Evolutionary conservation across 1,140 invertebrate species (phyloP).

Genomic region (Centruroides sculpturatus): DNA sequence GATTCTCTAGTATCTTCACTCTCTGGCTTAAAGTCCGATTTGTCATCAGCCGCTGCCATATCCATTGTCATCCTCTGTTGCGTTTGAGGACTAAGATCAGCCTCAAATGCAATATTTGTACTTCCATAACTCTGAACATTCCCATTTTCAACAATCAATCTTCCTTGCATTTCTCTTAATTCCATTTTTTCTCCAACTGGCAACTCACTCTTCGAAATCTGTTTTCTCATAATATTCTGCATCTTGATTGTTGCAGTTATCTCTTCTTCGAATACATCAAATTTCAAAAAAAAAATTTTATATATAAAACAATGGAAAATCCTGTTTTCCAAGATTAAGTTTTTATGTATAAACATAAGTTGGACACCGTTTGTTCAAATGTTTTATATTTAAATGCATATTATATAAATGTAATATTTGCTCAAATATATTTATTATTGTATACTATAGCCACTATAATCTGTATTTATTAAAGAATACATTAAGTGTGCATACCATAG

Average conservation of each 20-base stretch:
- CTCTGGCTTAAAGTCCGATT: conserved; percentile 31
- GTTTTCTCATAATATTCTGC: conserved; percentile 20
- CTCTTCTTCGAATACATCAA: no score
- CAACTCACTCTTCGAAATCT: conserved; percentile 15
- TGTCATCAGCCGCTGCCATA: conserved; percentile 31
- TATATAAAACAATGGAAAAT: no score
- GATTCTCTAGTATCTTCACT: conserved; percentile 65
- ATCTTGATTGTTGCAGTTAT: conserved; percentile 6
- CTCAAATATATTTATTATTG: no score
- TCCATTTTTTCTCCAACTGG: conserved; percentile 34
- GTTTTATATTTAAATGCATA: no score
- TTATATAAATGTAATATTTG: no score
- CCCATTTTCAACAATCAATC: conserved; percentile 49
- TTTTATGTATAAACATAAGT: no score
- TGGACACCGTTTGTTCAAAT: no score
- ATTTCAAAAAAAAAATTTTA: no score
- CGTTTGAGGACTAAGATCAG: conserved; percentile 42
- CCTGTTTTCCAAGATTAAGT: no score
- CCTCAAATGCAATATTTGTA: conserved; percentile 63
- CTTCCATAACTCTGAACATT: conserved; percentile 48
- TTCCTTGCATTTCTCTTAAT: conserved; percentile 64
- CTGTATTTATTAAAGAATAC: no score
- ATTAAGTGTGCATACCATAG: no score
- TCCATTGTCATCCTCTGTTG: conserved; percentile 16
- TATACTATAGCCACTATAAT: no score